Evolutionary conservation across 2,797 vertebrate species (phyloP).

Genomic region (Xerus rutilus): DNA sequence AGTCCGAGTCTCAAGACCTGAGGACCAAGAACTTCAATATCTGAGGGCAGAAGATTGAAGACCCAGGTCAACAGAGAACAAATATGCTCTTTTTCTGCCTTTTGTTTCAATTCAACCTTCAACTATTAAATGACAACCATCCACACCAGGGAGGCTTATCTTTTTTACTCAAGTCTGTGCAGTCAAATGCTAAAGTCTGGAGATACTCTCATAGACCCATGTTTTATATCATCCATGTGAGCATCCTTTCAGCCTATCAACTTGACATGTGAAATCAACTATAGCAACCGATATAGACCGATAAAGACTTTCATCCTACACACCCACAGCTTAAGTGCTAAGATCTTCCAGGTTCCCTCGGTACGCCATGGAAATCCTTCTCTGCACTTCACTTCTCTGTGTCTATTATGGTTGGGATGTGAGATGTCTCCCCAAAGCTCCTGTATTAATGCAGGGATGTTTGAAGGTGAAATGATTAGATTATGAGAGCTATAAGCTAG

Average conservation of each 20-base stretch:
- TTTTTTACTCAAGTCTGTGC: background rate
- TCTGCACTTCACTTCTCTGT: background rate
- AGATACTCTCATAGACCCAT: background rate
- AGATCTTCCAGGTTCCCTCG: too few species aligned
- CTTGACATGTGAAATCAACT: background rate
- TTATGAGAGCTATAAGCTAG: too few species aligned
- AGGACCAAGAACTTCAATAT: background rate
- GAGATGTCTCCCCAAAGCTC: too few species aligned
- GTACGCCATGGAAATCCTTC: background rate
- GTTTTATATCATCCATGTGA: background rate
- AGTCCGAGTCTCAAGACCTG: background rate
- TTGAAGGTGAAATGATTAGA: too few species aligned
- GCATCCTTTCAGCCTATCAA: background rate
- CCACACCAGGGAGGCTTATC: rapidly evolving
- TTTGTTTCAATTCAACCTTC: background rate
- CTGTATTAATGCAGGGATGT: too few species aligned
- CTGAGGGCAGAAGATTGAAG: background rate
- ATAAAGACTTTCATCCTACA: background rate
- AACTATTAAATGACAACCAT: background rate
- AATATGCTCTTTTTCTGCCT: background rate
- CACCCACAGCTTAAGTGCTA: background rate
- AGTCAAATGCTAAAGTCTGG: background rate
- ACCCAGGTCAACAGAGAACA: background rate
- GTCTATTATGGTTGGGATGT: too few species aligned
- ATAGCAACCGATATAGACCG: background rate